Conservation (phyloP, 1,140 invertebrate genomes). For the Akabosia matsudoensis region DNA sequence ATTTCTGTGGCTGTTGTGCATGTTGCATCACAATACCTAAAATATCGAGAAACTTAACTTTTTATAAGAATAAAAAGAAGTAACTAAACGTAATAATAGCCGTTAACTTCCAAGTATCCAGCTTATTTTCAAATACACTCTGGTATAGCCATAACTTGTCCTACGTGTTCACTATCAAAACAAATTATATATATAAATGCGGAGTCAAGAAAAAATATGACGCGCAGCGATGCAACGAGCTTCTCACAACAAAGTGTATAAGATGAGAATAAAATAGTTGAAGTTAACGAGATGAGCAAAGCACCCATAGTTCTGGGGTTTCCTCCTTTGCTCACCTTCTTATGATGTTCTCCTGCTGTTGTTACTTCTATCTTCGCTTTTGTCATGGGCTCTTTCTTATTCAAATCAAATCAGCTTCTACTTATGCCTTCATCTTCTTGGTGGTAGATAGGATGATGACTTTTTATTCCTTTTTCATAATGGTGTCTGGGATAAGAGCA, state of each 20-base stretch:
- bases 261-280: constrained; percentile 5
- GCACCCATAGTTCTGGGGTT: constrained; percentile 19
- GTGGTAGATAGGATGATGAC: neutral
- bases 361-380: constrained; percentile 17
- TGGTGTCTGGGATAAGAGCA: too few species aligned
- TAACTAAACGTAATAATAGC: too few species aligned
- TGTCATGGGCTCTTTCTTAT: constrained; percentile 20
- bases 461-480: constrained; percentile 10
- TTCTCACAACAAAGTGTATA: neutral
- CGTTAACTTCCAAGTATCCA: too few species aligned
- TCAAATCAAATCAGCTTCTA: constrained; percentile 22
- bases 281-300: constrained; percentile 19
- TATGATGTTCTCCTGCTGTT: constrained; percentile 21
- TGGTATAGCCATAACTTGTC: too few species aligned
- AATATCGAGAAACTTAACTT: neutral
- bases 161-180: too few species aligned
- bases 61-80: too few species aligned
- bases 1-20: neutral
- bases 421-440: neutral
- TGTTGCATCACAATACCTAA: constrained; percentile 7
- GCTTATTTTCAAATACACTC: too few species aligned
- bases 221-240: too few species aligned
- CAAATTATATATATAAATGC: too few species aligned
- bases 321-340: constrained; percentile 21
- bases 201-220: neutral